Evolutionary conservation across 2,113 vertebrate species (phyloP).

Genomic region (Macquaria ambigua): DNA sequence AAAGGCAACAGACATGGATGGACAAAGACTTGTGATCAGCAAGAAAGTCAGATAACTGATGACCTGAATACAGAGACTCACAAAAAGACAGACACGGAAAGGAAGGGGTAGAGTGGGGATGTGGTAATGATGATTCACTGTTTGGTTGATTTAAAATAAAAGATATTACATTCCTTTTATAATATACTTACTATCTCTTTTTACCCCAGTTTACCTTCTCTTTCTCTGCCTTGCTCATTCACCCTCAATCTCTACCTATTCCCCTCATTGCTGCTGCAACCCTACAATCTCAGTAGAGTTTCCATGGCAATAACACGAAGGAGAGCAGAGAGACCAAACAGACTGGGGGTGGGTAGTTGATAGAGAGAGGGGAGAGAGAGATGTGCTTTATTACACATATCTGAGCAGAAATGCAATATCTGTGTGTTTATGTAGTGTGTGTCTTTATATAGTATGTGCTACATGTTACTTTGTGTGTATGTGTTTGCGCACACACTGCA

Average conservation of each 20-base stretch:
- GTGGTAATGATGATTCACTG: not conserved
- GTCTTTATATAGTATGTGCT: slow-evolving; percentile 16
- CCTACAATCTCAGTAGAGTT: slow-evolving; percentile 57
- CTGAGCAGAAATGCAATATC: slow-evolving; percentile 3
- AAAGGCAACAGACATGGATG: not conserved
- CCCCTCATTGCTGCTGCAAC: slow-evolving; percentile 32
- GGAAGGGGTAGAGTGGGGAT: not conserved
- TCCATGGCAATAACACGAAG: slow-evolving; percentile 68
- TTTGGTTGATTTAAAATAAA: not conserved
- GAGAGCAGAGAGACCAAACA: slow-evolving; percentile 27
- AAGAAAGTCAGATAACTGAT: slow-evolving; percentile 1
- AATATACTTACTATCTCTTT: not conserved
- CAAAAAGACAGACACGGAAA: not conserved
- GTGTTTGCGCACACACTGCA: slow-evolving; percentile 28
- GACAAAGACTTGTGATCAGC: not conserved
- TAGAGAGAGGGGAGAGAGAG: not conserved
- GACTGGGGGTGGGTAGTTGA: slow-evolving; percentile 32
- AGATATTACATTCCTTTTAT: not conserved
- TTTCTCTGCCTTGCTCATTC: not conserved
- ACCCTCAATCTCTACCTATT: not conserved
- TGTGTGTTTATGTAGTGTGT: slow-evolving; percentile 1
- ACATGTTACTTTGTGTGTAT: not conserved
- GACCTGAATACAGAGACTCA: slow-evolving; percentile 30
- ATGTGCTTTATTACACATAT: slow-evolving; percentile 5
- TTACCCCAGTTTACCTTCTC: slow-evolving; percentile 1